Base-by-base conservation (phyloP, 2,797 vertebrate species). In the Sus cebifrons region DNA sequence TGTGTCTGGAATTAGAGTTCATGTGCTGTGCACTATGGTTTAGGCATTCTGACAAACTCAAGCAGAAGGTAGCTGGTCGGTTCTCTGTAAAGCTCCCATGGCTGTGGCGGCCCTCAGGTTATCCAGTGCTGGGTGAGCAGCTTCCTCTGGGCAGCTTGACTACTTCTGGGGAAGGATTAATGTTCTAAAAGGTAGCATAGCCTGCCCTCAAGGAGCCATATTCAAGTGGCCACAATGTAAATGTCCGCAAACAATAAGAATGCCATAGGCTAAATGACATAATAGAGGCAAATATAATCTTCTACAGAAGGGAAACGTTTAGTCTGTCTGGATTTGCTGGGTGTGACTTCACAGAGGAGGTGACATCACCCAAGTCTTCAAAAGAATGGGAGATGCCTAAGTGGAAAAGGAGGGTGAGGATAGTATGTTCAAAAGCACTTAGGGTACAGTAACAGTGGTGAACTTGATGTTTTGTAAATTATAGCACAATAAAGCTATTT, bases 171-270 rank as follows among this genome's bases (percentile, higher is more conserved):
- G 68, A 78, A 44, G 52, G 25, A 91, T 54, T 64, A 6, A 9
- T 52, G 10, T 88, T 94, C 62, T 88, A 40, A 44, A 96, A 92
- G 62, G 71, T n/a, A 62, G 68, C 52, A 8, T 13, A 73, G 21
- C 32, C 3, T 52, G 12, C 36, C 85, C 52, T 91, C 56, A 36
- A 81, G 62, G 54, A 93, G 21, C 25, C 62, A 36, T 29, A 11
- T 83, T 86, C 44, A 52, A 73, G 36, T 58, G 71, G 58, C 52
- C 2, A 25, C 67, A 71, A 44, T 16, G 54, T n/a, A 60, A 67
- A 70, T n/a, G 15, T 86, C 81, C 71, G 60, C 73, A 85, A 27
- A 49, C 23, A 86, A 86, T 83, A 84, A 52, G 84, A 95, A 81
- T 44, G 36, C 58, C 29, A 78, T 32, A 8, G 52, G 64, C 65